A percentile compares a stretch with the other conserved stretches of the same genome.
phyloP scores from a whole-genome alignment of 1,140 invertebrate genomes.

The Drosophila tristis region DNA sequence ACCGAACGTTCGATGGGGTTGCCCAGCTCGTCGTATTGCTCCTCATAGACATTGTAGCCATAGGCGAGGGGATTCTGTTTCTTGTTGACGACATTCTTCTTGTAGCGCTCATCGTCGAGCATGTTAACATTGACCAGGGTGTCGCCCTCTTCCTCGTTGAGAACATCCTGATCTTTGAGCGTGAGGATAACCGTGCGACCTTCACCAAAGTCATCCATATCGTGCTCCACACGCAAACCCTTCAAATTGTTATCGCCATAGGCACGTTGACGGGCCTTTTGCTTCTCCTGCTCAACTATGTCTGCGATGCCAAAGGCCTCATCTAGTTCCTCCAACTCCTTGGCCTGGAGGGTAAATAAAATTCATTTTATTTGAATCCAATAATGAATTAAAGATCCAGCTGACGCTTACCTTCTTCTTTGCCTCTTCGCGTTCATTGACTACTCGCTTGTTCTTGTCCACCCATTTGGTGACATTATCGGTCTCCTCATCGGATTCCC shows the following conservation, averaged over 20 bases:
- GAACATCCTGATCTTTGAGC: slow-evolving; percentile 95
- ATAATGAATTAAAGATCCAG: neutral
- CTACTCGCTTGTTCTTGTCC: slow-evolving; percentile 90
- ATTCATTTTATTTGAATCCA: neutral
- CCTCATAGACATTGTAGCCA: slow-evolving; percentile 95
- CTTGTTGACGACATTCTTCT: slow-evolving; percentile 94
- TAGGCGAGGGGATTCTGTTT: slow-evolving; percentile 93
- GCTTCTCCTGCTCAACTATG: slow-evolving; percentile 92
- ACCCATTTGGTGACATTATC: slow-evolving; percentile 93
- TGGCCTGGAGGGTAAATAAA: slow-evolving; percentile 87
- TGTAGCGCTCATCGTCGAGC: slow-evolving; percentile 95
- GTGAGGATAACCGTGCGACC: slow-evolving; percentile 95
- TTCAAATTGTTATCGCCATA: slow-evolving; percentile 90
- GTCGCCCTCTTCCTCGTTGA: slow-evolving; percentile 95
- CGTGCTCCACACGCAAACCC: slow-evolving; percentile 95
- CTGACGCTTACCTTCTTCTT: slow-evolving; percentile 90
- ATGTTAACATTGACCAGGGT: slow-evolving; percentile 98
- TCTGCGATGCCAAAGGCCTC: slow-evolving; percentile 96
- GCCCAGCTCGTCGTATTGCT: slow-evolving; percentile 93
- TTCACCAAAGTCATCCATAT: slow-evolving; percentile 91
- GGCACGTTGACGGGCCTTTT: slow-evolving; percentile 86
- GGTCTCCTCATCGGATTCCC: slow-evolving; percentile 91
- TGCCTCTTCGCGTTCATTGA: slow-evolving; percentile 93
- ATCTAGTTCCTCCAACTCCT: slow-evolving; percentile 97
- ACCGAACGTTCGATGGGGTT: slow-evolving; percentile 89